phyloP scores from a whole-genome alignment of 2,113 vertebrate species.

The Aldabrachelys gigantea region DNA sequence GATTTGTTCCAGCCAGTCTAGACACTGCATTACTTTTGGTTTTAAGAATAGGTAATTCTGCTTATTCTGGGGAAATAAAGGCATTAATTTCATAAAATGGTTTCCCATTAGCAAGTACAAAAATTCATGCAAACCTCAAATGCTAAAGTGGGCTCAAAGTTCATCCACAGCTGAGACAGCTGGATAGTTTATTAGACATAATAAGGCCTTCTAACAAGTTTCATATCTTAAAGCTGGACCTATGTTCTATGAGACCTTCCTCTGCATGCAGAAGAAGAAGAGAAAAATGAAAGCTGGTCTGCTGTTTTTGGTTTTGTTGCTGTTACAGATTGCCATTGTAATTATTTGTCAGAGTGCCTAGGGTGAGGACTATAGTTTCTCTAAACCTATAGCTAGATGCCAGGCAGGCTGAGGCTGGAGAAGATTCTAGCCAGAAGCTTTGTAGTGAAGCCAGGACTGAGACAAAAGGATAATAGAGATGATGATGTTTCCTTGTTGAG shows the following conservation, averaged over 20 bases:
- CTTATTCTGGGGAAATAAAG: slow-evolving; percentile 20
- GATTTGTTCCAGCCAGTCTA: background rate
- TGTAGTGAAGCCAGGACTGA: background rate
- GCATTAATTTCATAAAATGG: background rate
- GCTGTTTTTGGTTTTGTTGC: background rate
- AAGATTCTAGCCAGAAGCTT: background rate
- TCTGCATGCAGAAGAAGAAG: background rate
- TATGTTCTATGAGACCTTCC: background rate
- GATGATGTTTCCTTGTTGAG: background rate
- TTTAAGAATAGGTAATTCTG: background rate
- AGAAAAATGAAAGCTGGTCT: background rate
- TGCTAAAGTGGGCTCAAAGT: background rate
- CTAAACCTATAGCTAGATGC: background rate
- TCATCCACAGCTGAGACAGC: background rate
- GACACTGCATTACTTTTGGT: background rate
- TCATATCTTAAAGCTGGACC: background rate
- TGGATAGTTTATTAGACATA: background rate
- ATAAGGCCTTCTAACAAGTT: background rate
- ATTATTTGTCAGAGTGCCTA: background rate
- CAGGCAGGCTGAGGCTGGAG: background rate
- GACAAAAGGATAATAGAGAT: background rate
- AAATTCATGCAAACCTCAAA: background rate
- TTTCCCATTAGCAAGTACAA: background rate
- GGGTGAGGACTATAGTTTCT: background rate
- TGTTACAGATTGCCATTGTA: background rate